Percentiles rank a stretch among this genome's conserved stretches.
These are phyloP conservation scores for Polydrusus cervinus DNA, from an alignment of 2,888 invertebrate genomes.

Conservation along the genomic window DNA sequence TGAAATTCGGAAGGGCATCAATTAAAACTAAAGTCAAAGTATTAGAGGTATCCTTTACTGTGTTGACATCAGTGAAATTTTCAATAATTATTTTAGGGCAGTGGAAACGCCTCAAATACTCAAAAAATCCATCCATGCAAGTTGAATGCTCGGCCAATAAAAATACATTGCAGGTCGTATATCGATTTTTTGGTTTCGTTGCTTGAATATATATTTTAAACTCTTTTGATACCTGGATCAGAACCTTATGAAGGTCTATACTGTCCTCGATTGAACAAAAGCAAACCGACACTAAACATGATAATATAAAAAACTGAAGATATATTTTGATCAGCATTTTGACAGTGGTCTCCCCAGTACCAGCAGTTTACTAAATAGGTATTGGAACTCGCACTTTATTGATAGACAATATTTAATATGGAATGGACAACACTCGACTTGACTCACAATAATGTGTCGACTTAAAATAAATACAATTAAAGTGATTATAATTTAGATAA, in stretches of 20 bases:
- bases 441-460: too few relatives aligned
- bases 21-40: background rate
- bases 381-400: too few relatives aligned
- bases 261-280: background rate
- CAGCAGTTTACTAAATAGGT: too few relatives aligned
- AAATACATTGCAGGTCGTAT: background rate
- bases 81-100: background rate
- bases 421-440: too few relatives aligned
- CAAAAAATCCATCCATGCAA: background rate
- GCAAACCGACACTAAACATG: too few relatives aligned
- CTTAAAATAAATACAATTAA: too few relatives aligned
- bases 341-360: too few relatives aligned
- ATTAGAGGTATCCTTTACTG: background rate
- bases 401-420: too few relatives aligned
- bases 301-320: too few relatives aligned
- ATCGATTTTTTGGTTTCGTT: background rate
- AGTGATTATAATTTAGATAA: too few relatives aligned
- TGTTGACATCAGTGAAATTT: background rate
- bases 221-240: background rate
- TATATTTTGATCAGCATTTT: too few relatives aligned
- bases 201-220: background rate
- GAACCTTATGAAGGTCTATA: background rate
- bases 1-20: background rate
- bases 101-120: background rate
- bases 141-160: background rate